Evolutionary conservation across 2,113 vertebrate species (phyloP).

Genomic region (Sciurus niger): DNA sequence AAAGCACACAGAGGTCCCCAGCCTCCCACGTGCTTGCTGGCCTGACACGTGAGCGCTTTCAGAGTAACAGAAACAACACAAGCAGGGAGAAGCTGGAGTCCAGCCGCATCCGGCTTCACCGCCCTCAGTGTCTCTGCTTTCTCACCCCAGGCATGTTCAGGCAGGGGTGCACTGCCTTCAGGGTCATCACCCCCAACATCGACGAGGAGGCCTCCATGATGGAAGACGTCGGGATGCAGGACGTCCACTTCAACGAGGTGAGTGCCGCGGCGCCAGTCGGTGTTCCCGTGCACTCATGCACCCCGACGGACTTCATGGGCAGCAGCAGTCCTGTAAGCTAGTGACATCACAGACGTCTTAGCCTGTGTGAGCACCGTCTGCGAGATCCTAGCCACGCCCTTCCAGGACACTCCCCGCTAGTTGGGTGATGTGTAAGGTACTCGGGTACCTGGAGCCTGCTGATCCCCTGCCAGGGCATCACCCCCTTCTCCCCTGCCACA

Average conservation of each 20-base stretch:
- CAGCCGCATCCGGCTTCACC: rapidly evolving
- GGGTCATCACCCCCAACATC: constrained; percentile 98
- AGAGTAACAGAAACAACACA: neutral
- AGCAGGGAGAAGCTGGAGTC: neutral
- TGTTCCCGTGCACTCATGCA: neutral
- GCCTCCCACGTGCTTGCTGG: neutral
- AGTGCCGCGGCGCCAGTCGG: neutral
- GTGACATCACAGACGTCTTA: neutral
- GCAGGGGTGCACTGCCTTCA: constrained; percentile 97
- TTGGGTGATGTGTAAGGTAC: neutral
- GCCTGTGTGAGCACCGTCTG: too few species aligned
- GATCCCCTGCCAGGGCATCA: neutral
- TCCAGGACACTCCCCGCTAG: neutral
- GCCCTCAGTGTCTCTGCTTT: constrained; percentile 27
- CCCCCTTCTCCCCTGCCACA: neutral
- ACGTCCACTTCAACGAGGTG: constrained; percentile 99
- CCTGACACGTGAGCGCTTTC: neutral
- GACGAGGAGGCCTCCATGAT: constrained; percentile 99
- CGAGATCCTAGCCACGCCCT: rapidly evolving
- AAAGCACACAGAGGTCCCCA: neutral
- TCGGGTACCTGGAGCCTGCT: neutral
- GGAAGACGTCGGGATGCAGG: constrained; percentile 99
- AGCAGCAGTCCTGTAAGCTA: too few species aligned
- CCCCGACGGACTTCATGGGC: neutral
- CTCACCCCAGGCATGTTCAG: constrained; percentile 94